Conservation (phyloP, 2,888 invertebrate species). For the Anodontia alba region DNA sequence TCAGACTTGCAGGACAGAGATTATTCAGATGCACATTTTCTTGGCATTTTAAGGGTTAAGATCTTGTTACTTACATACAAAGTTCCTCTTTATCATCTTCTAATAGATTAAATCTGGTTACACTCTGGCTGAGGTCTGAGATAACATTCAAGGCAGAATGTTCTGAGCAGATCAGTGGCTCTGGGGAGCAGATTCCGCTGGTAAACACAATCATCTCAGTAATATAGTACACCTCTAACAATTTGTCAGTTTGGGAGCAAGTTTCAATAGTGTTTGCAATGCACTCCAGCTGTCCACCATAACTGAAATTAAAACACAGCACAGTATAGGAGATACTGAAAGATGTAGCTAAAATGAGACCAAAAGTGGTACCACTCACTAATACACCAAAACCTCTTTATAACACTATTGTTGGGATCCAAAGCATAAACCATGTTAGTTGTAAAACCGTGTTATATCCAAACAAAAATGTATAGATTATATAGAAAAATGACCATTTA, state of each 20-base stretch:
- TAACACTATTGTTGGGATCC: too few relatives aligned
- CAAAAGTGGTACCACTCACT: too few relatives aligned
- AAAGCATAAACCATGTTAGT: too few relatives aligned
- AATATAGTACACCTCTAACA: conserved; percentile 24
- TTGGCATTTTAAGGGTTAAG: too few relatives aligned
- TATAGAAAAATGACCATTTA: too few relatives aligned
- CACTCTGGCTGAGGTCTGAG: conserved; percentile 27
- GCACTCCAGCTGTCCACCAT: conserved; percentile 18
- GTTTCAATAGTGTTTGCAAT: conserved; percentile 11
- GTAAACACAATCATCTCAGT: conserved; percentile 27
- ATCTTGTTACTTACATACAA: background rate
- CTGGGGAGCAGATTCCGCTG: conserved; percentile 29
- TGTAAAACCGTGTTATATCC: too few relatives aligned
- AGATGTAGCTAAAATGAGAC: too few relatives aligned
- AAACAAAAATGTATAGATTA: too few relatives aligned
- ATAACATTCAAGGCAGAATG: conserved; percentile 36
- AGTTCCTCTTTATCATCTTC: background rate
- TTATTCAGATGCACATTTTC: too few relatives aligned
- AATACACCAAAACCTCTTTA: too few relatives aligned
- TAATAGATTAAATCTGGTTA: conserved; percentile 14
- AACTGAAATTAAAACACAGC: conserved; percentile 14
- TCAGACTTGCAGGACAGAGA: too few relatives aligned
- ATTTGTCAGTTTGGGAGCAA: conserved; percentile 12
- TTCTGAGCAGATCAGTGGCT: conserved; percentile 30
- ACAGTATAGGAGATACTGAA: background rate